These are phyloP conservation scores for Heliconius himera DNA, from an alignment of 1,140 invertebrate species.

Conservation along the genomic window DNA sequence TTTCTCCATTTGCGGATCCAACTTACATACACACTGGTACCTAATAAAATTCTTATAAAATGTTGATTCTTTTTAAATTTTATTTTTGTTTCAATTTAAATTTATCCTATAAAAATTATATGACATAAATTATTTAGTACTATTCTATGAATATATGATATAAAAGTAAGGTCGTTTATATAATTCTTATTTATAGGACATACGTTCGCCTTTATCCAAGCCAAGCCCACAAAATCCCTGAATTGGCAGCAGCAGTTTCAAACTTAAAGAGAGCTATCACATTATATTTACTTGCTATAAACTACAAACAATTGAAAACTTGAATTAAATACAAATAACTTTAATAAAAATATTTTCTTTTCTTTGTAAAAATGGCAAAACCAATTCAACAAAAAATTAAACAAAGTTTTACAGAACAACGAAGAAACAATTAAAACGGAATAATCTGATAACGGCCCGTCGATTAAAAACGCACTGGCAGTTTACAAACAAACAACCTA, in stretches of 20 bases:
- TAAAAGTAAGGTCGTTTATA: not conserved
- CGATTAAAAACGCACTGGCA: constrained; percentile 32
- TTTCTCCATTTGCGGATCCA: constrained; percentile 12
- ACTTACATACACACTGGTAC: constrained; percentile 6
- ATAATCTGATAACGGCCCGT: constrained; percentile 30
- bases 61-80: constrained; percentile 16
- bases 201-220: not conserved
- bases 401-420: constrained; percentile 7
- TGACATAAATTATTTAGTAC: not conserved
- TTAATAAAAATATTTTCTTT: too few relatives aligned
- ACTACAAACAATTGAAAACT: too few relatives aligned
- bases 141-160: not conserved
- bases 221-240: not conserved
- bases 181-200: not conserved
- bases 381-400: constrained; percentile 16
- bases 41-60: constrained; percentile 12
- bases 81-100: not conserved
- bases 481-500: constrained; percentile 16
- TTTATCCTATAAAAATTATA: not conserved
- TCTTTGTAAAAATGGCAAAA: not conserved
- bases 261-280: not conserved
- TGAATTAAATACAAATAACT: too few relatives aligned
- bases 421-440: constrained; percentile 24
- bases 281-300: not conserved
- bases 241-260: constrained; percentile 1